Conservation (phyloP, 1,140 invertebrate genomes). For the Caenorhabditis brenneri region DNA sequence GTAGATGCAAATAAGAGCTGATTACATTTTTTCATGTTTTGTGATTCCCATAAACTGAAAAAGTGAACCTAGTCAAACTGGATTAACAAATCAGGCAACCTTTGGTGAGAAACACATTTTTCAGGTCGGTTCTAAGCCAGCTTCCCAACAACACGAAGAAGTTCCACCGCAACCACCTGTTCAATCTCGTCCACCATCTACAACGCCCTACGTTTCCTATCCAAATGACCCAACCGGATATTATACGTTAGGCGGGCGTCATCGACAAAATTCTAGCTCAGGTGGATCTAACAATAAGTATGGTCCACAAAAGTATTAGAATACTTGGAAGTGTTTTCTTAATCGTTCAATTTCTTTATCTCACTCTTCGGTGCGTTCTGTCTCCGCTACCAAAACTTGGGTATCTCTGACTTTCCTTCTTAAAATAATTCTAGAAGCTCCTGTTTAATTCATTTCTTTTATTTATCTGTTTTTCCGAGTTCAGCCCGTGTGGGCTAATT, state of each 20-base stretch:
- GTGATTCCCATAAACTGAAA: too few species aligned
- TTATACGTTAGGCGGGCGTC: constrained; percentile 68
- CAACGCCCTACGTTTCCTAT: constrained; percentile 62
- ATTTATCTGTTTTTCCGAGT: background rate
- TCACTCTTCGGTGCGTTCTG: background rate
- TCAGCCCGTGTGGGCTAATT: too few species aligned
- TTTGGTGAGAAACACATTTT: too few species aligned
- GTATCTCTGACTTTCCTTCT: background rate
- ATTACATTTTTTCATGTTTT: too few species aligned
- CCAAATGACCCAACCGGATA: constrained; percentile 67
- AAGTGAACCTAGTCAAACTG: too few species aligned
- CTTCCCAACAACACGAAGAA: constrained; percentile 50
- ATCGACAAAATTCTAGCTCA: constrained; percentile 55
- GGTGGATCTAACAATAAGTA: constrained; percentile 23
- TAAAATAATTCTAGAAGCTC: too few species aligned
- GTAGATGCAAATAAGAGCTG: background rate
- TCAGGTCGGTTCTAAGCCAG: constrained; percentile 49
- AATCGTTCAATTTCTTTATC: background rate
- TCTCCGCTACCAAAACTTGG: background rate
- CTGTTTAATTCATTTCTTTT: too few species aligned
- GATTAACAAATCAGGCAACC: too few species aligned
- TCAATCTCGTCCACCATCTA: constrained; percentile 31
- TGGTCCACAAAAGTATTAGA: background rate
- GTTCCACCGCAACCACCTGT: background rate
- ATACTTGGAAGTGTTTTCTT: background rate